These are phyloP conservation scores for Nasonia longicornis DNA, from an alignment of 1,140 invertebrate species.

Conservation along the genomic window DNA sequence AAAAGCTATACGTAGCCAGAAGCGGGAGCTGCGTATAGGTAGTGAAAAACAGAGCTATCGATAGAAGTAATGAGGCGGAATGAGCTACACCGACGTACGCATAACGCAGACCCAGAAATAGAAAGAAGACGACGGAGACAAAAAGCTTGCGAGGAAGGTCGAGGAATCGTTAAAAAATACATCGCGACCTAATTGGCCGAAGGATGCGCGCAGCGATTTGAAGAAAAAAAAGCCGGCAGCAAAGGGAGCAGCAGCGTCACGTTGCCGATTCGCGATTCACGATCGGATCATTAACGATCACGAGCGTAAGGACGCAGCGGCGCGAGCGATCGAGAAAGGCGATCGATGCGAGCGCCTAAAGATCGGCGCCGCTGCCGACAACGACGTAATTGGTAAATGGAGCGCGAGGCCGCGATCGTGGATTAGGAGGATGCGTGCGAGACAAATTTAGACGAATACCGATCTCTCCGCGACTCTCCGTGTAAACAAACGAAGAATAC, in stretches of 20 bases:
- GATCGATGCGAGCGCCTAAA: constrained; percentile 31
- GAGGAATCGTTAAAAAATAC: constrained; percentile 43
- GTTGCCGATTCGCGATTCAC: constrained; percentile 36
- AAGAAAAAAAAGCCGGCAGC: constrained; percentile 2
- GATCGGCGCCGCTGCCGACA: constrained; percentile 18
- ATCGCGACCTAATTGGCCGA: constrained; percentile 41
- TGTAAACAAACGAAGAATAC: not conserved
- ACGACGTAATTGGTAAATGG: constrained; percentile 48
- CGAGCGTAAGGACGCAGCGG: constrained; percentile 21
- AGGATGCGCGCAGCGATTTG: not conserved
- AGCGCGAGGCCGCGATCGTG: constrained; percentile 2
- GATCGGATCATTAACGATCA: constrained; percentile 45
- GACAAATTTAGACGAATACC: not conserved
- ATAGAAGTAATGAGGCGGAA: constrained; percentile 40
- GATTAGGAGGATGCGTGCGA: not conserved
- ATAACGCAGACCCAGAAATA: not conserved
- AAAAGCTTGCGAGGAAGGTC: constrained; percentile 30
- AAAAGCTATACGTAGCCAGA: not conserved
- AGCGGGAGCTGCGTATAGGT: not conserved
- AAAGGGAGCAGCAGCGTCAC: constrained; percentile 7
- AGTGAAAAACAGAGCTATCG: constrained; percentile 18
- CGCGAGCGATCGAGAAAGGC: constrained; percentile 38
- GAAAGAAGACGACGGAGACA: not conserved
- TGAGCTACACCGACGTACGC: not conserved
- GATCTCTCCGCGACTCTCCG: not conserved